A percentile compares a stretch with the other conserved stretches of the same genome.
Evolutionary conservation across 2,797 vertebrate species (phyloP).

Genomic region (Lepus oiostolus): DNA sequence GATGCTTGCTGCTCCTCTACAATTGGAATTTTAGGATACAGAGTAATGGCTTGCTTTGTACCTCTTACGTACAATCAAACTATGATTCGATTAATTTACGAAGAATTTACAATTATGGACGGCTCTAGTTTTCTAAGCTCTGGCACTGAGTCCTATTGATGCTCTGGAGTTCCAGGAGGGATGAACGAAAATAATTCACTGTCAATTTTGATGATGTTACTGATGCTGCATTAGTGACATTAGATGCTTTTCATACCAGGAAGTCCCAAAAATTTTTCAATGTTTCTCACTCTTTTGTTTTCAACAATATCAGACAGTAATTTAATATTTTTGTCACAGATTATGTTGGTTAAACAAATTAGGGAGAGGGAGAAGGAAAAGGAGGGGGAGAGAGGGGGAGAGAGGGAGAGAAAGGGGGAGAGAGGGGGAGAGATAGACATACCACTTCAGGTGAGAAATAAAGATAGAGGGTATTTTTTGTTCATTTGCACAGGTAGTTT

Average conservation of each 20-base stretch:
- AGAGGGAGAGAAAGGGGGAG: neutral
- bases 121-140: neutral
- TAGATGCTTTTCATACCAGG: neutral
- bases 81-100: conserved; percentile 4
- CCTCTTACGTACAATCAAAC: conserved; percentile 1
- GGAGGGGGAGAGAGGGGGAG: too few relatives aligned
- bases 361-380: neutral
- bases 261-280: neutral
- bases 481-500: conserved; percentile 17
- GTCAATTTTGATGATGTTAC: neutral
- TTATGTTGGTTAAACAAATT: conserved; percentile 4
- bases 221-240: neutral
- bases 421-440: neutral
- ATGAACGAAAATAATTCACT: neutral
- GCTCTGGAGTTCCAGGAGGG: neutral
- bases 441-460: conserved; percentile 27
- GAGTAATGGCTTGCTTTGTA: neutral
- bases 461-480: neutral
- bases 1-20: neutral
- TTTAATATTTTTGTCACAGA: conserved; percentile 24
- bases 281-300: conserved; percentile 31
- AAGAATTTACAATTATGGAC: neutral
- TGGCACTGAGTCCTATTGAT: neutral
- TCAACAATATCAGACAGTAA: neutral
- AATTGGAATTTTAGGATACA: neutral